Percentiles rank a stretch among this genome's conserved stretches.
phyloP scores from a whole-genome alignment of 2,888 invertebrate species.

The Sinohyriopsis cumingii region DNA sequence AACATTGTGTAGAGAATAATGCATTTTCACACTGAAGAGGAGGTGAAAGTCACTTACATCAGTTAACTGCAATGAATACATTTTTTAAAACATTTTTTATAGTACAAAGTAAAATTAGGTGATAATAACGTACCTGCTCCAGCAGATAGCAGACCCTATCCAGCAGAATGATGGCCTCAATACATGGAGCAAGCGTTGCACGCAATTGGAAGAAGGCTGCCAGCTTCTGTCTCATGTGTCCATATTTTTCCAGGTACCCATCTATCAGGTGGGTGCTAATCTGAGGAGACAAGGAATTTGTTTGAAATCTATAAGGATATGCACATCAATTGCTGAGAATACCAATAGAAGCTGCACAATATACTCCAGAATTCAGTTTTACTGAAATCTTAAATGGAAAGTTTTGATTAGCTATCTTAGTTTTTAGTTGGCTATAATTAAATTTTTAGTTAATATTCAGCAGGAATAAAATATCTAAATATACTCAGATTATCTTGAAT shows the following conservation, averaged over 20 bases:
- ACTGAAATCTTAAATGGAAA: too few relatives aligned
- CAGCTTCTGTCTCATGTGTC: slow-evolving; percentile 39
- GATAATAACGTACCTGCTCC: slow-evolving; percentile 74
- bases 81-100: too few relatives aligned
- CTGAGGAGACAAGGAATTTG: slow-evolving; percentile 28
- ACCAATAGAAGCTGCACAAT: too few relatives aligned
- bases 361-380: too few relatives aligned
- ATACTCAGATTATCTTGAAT: too few relatives aligned
- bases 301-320: background rate
- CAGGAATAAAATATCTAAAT: too few relatives aligned
- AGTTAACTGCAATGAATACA: too few relatives aligned
- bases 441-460: too few relatives aligned
- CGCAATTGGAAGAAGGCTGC: slow-evolving; percentile 83
- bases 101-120: background rate
- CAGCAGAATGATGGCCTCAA: slow-evolving; percentile 87
- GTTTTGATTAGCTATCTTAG: too few relatives aligned
- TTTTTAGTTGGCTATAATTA: too few relatives aligned
- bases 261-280: slow-evolving; percentile 39
- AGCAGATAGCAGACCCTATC: slow-evolving; percentile 86
- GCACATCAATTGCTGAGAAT: background rate
- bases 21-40: background rate
- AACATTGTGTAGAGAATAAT: background rate
- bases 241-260: slow-evolving; percentile 33
- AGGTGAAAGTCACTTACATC: too few relatives aligned
- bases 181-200: slow-evolving; percentile 83